These are phyloP conservation scores for Carduelis carduelis DNA, from an alignment of 2,797 vertebrate species.

Conservation along the genomic window DNA sequence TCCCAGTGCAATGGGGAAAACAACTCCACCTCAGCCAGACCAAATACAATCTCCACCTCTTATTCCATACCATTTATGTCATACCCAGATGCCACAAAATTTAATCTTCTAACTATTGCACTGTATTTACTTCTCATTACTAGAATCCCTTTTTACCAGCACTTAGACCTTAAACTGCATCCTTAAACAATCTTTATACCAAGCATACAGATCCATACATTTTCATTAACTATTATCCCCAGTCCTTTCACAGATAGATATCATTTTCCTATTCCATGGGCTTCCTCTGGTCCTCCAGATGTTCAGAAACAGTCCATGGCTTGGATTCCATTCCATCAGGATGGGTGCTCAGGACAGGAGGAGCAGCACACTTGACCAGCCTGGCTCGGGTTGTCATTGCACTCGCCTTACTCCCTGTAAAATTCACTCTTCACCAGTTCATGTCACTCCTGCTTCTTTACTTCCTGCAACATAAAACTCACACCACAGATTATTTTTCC, in stretches of 20 bases:
- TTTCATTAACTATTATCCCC: background rate
- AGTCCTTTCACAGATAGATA: background rate
- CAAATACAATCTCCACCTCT: background rate
- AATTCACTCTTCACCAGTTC: background rate
- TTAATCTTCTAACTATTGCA: background rate
- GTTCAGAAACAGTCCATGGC: background rate
- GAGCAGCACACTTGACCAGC: background rate
- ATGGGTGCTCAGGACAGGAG: background rate
- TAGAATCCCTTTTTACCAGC: background rate
- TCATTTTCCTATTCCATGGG: background rate
- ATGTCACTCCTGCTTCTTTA: background rate
- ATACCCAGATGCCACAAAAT: background rate
- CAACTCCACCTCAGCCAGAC: background rate
- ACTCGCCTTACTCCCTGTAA: rapidly evolving
- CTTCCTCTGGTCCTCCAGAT: background rate
- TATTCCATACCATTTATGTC: background rate
- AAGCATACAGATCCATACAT: background rate
- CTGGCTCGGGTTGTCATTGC: rapidly evolving
- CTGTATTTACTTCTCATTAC: background rate
- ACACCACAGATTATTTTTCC: background rate
- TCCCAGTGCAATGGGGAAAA: background rate
- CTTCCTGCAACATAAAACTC: background rate
- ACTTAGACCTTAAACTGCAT: background rate
- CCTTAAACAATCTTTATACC: background rate
- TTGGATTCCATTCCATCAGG: background rate